phyloP scores from a whole-genome alignment of 2,888 invertebrate genomes.

The Hipparchia sbordonii region DNA sequence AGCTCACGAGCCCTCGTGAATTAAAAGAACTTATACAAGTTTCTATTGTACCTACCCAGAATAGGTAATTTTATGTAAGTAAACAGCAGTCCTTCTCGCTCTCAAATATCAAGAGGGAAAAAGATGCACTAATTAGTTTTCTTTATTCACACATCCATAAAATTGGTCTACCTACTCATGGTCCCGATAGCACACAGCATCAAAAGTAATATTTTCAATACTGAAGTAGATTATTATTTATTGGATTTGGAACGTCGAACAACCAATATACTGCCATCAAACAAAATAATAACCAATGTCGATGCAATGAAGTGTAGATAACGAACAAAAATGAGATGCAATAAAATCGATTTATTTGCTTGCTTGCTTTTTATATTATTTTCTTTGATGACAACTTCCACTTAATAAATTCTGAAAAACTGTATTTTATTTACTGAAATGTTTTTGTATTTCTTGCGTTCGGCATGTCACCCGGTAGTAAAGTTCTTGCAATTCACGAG shows the following conservation, averaged over 20 bases:
- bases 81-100: too few relatives aligned
- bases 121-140: too few relatives aligned
- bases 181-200: not conserved
- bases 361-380: constrained; percentile 40
- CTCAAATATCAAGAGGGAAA: too few relatives aligned
- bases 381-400: constrained; percentile 14
- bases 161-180: not conserved
- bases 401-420: not conserved
- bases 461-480: not conserved
- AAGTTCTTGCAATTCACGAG: too few relatives aligned
- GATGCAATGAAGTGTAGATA: constrained; percentile 35
- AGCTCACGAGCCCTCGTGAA: too few relatives aligned
- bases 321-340: constrained; percentile 37
- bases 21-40: too few relatives aligned
- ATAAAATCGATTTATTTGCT: constrained; percentile 35
- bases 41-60: too few relatives aligned
- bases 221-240: constrained; percentile 14
- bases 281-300: constrained; percentile 28
- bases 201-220: constrained; percentile 5
- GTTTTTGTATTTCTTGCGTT: not conserved
- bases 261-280: constrained; percentile 32
- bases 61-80: too few relatives aligned
- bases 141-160: too few relatives aligned
- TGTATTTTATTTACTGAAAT: not conserved
- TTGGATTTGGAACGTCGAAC: constrained; percentile 25